Conservation (phyloP, 2,113 vertebrate genomes). For the Otocyon megalotis region DNA sequence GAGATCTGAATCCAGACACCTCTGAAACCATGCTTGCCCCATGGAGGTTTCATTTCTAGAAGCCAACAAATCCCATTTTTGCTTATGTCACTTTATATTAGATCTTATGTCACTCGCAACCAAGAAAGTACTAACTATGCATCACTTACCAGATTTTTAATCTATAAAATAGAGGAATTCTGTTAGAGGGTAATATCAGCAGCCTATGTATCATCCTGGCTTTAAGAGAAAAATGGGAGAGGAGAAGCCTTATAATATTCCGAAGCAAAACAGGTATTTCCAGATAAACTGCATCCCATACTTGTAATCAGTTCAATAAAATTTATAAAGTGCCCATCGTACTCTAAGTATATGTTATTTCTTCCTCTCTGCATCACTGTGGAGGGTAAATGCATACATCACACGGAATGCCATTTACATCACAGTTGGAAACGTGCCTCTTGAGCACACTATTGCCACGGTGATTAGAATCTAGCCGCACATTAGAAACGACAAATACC, state of each 20-base stretch:
- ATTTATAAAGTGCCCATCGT: neutral
- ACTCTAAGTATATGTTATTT: neutral
- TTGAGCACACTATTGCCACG: neutral
- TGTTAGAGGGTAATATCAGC: neutral
- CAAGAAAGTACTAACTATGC: neutral
- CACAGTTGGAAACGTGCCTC: neutral
- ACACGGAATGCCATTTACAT: slow-evolving; percentile 15
- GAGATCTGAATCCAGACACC: neutral
- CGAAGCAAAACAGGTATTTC: slow-evolving; percentile 43
- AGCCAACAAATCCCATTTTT: slow-evolving; percentile 43
- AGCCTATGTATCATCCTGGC: slow-evolving; percentile 23
- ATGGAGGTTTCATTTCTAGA: neutral
- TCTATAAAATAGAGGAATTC: neutral
- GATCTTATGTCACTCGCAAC: slow-evolving; percentile 36
- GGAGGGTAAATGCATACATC: neutral
- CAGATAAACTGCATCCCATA: slow-evolving; percentile 25
- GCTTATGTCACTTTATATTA: slow-evolving; percentile 29
- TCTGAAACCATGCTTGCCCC: neutral
- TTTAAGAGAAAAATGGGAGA: slow-evolving; percentile 30
- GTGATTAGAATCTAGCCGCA: slow-evolving; percentile 29
- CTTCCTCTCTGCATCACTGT: neutral
- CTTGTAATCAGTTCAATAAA: slow-evolving; percentile 18
- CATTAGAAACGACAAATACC: too few species aligned
- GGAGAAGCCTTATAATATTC: neutral
- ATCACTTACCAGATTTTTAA: slow-evolving; percentile 7